Percentiles rank a stretch among this genome's conserved stretches.
phyloP scores from a whole-genome alignment of 2,888 invertebrate genomes.

The Ormyrus labotus region DNA sequence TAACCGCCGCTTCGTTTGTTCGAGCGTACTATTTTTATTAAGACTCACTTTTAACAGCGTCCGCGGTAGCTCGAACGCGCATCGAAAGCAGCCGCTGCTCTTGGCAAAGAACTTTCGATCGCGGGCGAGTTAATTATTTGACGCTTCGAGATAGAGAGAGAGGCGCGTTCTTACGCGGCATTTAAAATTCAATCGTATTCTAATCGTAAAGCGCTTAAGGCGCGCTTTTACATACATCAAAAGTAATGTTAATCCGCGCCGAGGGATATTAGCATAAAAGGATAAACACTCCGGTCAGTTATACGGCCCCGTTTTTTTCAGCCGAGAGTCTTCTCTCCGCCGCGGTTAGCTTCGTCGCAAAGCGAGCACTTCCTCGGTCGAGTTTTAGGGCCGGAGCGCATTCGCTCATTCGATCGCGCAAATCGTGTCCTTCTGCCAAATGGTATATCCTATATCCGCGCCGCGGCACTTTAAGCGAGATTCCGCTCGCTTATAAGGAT shows the following conservation, averaged over 20 bases:
- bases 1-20: too few relatives aligned
- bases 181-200: conserved; percentile 45
- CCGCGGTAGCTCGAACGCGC: too few relatives aligned
- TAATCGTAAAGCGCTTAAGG: conserved; percentile 39
- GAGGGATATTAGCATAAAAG: conserved; percentile 45
- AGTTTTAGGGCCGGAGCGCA: conserved; percentile 1
- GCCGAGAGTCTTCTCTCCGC: background rate
- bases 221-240: conserved; percentile 47
- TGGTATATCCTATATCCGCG: background rate
- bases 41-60: too few relatives aligned
- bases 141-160: conserved; percentile 11
- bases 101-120: conserved; percentile 12
- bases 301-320: background rate
- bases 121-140: conserved; percentile 23
- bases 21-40: too few relatives aligned
- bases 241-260: conserved; percentile 40
- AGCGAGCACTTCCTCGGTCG: background rate
- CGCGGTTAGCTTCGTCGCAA: background rate
- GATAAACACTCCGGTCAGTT: conserved; percentile 52
- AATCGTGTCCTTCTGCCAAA: conserved; percentile 9
- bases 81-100: background rate
- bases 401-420: background rate
- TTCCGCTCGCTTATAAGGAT: background rate
- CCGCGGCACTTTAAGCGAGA: conserved; percentile 13
- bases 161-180: conserved; percentile 3